phyloP scores from a whole-genome alignment of 2,113 vertebrate species.

The Hyperopisus bebe region DNA sequence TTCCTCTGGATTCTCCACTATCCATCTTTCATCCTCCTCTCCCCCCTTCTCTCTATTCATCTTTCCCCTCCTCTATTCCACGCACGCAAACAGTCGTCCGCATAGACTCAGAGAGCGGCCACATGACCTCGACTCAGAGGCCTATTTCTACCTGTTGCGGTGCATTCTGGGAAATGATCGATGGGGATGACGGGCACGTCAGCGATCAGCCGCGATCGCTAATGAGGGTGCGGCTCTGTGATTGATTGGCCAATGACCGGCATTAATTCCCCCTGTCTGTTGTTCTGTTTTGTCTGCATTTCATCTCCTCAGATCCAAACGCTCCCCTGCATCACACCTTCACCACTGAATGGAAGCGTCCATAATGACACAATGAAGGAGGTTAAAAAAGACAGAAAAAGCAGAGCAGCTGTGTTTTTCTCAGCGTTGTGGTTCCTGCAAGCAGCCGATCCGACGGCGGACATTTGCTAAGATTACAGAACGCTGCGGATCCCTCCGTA shows the following conservation, averaged over 20 bases:
- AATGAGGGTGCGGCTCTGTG: constrained; percentile 34
- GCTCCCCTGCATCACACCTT: background rate
- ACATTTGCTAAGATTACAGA: constrained; percentile 10
- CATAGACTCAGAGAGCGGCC: background rate
- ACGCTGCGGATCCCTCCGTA: background rate
- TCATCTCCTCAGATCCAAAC: constrained; percentile 31
- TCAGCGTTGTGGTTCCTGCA: background rate
- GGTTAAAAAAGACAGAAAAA: background rate
- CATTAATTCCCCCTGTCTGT: constrained; percentile 38
- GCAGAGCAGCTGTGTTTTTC: background rate
- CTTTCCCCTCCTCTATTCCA: background rate
- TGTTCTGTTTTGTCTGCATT: constrained; percentile 26
- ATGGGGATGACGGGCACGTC: constrained; percentile 28
- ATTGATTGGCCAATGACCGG: constrained; percentile 43
- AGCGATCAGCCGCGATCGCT: constrained; percentile 37
- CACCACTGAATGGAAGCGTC: background rate
- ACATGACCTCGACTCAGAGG: background rate
- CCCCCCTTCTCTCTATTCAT: background rate
- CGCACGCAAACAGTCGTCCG: background rate
- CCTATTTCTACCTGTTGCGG: constrained; percentile 20
- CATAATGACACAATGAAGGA: background rate
- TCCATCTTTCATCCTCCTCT: background rate
- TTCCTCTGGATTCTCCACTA: background rate
- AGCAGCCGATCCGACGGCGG: background rate
- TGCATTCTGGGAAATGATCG: constrained; percentile 35